A percentile compares a stretch with the other conserved stretches of the same genome.
Evolutionary conservation across 1,140 invertebrate genomes (phyloP).

Genomic region (Drosophila prosaltans): DNA sequence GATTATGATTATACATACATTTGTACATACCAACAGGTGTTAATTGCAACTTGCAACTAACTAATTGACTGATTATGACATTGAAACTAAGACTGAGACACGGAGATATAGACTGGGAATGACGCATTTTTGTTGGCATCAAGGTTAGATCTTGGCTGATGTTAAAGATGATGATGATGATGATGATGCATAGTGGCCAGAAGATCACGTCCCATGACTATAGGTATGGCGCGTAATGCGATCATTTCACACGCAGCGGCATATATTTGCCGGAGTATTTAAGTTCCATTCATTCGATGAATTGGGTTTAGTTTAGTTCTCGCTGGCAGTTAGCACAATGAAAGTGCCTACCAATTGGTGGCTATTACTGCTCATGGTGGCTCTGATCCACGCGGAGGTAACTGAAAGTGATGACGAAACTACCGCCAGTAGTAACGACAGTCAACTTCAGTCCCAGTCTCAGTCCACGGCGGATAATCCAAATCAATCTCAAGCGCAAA

Average conservation of each 20-base stretch:
- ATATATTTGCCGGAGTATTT: conserved; percentile 48
- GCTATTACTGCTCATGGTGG: conserved; percentile 34
- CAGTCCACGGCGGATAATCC: not conserved
- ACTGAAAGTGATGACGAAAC: conserved; percentile 10
- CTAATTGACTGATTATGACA: conserved; percentile 3
- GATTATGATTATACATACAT: not conserved
- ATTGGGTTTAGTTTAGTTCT: conserved; percentile 58
- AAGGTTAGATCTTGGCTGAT: conserved; percentile 13
- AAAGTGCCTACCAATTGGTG: conserved; percentile 59
- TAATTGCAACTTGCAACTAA: conserved; percentile 3
- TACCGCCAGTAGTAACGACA: conserved; percentile 17
- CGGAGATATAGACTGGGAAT: not conserved
- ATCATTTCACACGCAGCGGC: conserved; percentile 7
- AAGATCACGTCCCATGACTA: conserved; percentile 17
- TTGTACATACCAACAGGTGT: not conserved
- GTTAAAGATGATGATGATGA: conserved; percentile 4
- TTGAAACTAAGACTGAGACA: not conserved
- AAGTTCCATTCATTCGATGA: conserved; percentile 51
- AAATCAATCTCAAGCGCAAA: not conserved
- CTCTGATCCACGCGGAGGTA: conserved; percentile 37
- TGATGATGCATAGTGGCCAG: conserved; percentile 13
- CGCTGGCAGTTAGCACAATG: conserved; percentile 25
- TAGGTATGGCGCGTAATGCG: conserved; percentile 6
- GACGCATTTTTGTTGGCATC: conserved; percentile 5
- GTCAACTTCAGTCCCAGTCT: not conserved